Percentiles rank a stretch among this genome's conserved stretches.
These are phyloP conservation scores for Tachysurus fulvidraco DNA, from an alignment of 2,113 vertebrate species.

Conservation along the genomic window DNA sequence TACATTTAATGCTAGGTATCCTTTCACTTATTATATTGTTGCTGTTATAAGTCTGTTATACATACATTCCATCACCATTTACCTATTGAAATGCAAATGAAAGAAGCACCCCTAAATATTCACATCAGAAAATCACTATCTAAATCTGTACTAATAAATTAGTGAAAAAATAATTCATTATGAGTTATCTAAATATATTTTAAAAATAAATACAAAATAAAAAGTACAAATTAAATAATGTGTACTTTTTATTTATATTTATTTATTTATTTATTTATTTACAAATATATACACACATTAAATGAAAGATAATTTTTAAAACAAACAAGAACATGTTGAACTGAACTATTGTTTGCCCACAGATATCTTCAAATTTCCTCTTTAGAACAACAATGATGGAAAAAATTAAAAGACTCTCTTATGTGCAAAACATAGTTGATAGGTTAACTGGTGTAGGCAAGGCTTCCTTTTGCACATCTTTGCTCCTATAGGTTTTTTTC, in stretches of 20 bases:
- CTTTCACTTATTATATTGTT: background rate
- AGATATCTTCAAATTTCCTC: too few species aligned
- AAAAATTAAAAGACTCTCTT: background rate
- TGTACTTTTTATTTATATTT: too few species aligned
- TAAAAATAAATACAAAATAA: background rate
- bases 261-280: too few species aligned
- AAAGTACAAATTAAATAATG: too few species aligned
- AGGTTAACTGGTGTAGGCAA: background rate
- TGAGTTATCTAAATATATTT: background rate
- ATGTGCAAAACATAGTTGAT: background rate
- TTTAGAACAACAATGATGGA: too few species aligned
- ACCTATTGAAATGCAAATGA: background rate
- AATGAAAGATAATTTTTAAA: too few species aligned
- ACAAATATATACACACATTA: too few species aligned
- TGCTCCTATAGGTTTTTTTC: background rate
- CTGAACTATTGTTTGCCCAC: too few species aligned
- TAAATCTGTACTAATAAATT: background rate
- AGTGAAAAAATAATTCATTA: background rate
- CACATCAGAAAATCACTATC: background rate
- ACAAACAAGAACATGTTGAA: background rate
- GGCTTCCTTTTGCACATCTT: background rate
- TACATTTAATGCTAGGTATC: constrained; percentile 28
- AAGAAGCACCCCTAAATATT: background rate
- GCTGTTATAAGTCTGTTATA: background rate
- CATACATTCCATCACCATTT: background rate